Conservation (phyloP, 2,113 vertebrate species). For the Oophaga pumilio region DNA sequence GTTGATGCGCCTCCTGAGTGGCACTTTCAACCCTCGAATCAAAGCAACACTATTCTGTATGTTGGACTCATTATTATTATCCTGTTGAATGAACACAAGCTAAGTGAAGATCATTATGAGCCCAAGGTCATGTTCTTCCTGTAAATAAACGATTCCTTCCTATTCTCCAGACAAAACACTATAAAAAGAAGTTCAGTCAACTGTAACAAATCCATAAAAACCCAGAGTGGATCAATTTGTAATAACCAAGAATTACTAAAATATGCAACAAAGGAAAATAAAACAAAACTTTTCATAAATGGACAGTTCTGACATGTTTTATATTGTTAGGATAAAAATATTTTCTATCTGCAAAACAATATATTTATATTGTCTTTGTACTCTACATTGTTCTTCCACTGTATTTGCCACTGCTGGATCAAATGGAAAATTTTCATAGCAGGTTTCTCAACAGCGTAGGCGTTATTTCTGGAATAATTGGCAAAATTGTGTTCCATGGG, state of each 20-base stretch:
- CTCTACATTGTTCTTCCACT: neutral
- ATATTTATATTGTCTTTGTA: neutral
- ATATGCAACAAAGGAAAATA: neutral
- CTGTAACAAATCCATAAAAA: neutral
- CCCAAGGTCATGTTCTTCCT: constrained; percentile 54
- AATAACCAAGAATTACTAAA: neutral
- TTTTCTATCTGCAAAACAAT: neutral
- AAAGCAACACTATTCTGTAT: constrained; percentile 39
- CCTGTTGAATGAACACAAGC: constrained; percentile 61
- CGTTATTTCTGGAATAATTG: constrained; percentile 14
- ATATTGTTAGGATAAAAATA: neutral
- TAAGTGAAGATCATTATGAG: constrained; percentile 52
- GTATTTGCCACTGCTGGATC: neutral
- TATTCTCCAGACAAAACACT: constrained; percentile 11
- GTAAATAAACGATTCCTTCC: constrained; percentile 24
- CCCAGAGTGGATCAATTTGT: neutral
- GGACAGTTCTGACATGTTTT: neutral
- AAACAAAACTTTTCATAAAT: neutral
- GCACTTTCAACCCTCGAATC: constrained; percentile 48
- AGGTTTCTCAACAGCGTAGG: neutral
- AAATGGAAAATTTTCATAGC: neutral
- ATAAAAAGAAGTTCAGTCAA: constrained; percentile 4
- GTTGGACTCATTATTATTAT: constrained; percentile 44
- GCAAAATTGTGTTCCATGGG: neutral
- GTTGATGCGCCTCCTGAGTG: constrained; percentile 43